Percentiles rank a stretch among this genome's conserved stretches.
Evolutionary conservation across 1,140 invertebrate genomes (phyloP).

Genomic region (Achatina immaculata): DNA sequence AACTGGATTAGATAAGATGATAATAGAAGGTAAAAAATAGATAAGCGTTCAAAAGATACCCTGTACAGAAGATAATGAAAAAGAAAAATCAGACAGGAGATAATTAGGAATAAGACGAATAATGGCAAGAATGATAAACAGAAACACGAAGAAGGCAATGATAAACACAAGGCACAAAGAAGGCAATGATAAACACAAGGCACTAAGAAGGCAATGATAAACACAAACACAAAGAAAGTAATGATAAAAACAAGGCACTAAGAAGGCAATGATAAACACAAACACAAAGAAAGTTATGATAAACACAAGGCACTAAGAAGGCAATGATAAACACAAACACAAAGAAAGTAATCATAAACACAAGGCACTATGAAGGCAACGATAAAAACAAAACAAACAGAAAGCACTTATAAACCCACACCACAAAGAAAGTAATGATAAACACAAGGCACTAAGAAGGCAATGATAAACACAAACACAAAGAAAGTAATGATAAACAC

Average conservation of each 20-base stretch:
- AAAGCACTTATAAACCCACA: background rate
- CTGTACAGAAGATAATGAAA: too few species aligned
- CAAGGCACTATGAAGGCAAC: background rate
- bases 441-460: background rate
- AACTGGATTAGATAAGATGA: background rate
- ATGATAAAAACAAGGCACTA: background rate
- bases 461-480: background rate
- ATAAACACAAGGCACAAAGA: background rate
- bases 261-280: background rate
- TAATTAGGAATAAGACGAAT: background rate
- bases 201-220: background rate
- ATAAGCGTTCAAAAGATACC: too few species aligned
- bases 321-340: background rate
- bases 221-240: background rate
- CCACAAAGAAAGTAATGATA: background rate
- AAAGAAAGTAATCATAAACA: background rate
- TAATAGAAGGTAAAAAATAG: too few species aligned
- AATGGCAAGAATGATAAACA: background rate
- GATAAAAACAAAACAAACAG: background rate
- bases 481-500: background rate
- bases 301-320: too few species aligned
- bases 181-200: background rate
- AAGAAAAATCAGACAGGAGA: background rate
- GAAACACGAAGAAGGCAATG: background rate
- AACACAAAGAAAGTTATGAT: background rate